These are phyloP conservation scores for Drosophila sproati DNA, from an alignment of 1,140 invertebrate genomes.

Conservation along the genomic window DNA sequence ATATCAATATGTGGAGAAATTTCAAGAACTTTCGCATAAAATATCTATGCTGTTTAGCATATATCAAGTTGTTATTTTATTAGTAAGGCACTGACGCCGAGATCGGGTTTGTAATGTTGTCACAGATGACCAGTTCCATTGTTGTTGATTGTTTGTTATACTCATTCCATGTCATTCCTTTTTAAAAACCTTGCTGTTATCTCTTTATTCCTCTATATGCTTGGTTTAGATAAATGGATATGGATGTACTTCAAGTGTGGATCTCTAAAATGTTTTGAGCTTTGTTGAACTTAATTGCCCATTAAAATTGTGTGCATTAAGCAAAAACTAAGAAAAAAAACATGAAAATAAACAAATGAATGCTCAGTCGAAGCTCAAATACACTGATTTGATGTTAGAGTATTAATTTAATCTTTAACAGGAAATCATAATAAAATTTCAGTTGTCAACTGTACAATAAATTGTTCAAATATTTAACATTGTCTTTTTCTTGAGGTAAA, in stretches of 20 bases:
- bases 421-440: too few relatives aligned
- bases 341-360: constrained; percentile 25
- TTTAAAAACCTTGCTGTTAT: background rate
- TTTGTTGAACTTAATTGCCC: constrained; percentile 57
- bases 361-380: background rate
- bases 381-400: background rate
- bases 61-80: background rate
- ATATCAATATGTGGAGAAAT: background rate
- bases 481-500: background rate
- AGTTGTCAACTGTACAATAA: too few relatives aligned
- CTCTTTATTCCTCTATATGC: background rate
- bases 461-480: background rate
- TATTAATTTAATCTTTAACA: too few relatives aligned
- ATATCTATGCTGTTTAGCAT: background rate
- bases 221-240: background rate
- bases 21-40: background rate
- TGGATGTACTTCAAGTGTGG: background rate
- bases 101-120: too few relatives aligned
- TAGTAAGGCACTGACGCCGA: background rate
- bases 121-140: background rate
- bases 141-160: background rate
- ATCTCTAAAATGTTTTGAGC: background rate
- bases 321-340: constrained; percentile 8
- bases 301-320: constrained; percentile 51
- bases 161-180: background rate